Conservation (phyloP, 2,888 invertebrate species). For the Chesias legatella region DNA sequence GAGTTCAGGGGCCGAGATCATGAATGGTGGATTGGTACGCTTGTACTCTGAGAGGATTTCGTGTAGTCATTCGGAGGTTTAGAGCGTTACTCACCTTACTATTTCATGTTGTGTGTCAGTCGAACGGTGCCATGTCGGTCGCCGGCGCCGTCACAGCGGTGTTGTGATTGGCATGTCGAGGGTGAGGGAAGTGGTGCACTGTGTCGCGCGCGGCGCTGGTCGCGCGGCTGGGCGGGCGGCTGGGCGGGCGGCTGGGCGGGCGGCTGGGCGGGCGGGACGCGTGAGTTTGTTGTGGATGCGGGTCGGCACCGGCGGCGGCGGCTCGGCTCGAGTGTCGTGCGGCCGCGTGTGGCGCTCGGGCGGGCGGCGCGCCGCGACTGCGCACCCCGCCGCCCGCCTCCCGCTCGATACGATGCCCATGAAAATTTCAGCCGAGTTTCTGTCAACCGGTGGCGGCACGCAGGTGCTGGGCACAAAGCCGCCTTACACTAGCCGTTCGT, state of each 20-base stretch:
- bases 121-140: conserved; percentile 55
- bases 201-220: conserved; percentile 37
- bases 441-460: conserved; percentile 76
- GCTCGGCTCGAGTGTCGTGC: conserved; percentile 32
- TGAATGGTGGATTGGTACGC: conserved; percentile 4
- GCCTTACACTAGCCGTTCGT: conserved; percentile 26
- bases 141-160: conserved; percentile 48
- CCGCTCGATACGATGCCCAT: conserved; percentile 77
- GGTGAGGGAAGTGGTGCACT: conserved; percentile 23
- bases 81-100: conserved; percentile 60
- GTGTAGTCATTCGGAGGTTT: conserved; percentile 2
- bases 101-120: conserved; percentile 68
- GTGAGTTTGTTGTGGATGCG: conserved; percentile 47
- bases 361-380: conserved; percentile 62
- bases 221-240: conserved; percentile 3
- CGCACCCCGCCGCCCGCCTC: conserved; percentile 56
- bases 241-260: conserved; percentile 31
- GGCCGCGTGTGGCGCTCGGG: conserved; percentile 46
- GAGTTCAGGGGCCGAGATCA: not conserved
- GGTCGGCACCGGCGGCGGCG: conserved; percentile 40
- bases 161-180: conserved; percentile 56
- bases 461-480: conserved; percentile 49
- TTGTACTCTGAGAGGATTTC: not conserved
- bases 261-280: conserved; percentile 44
- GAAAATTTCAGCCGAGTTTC: conserved; percentile 73